Percentiles rank a stretch among this genome's conserved stretches.
Conservation (phyloP, 2,113 vertebrate species). For the Accipiter cooperii region DNA sequence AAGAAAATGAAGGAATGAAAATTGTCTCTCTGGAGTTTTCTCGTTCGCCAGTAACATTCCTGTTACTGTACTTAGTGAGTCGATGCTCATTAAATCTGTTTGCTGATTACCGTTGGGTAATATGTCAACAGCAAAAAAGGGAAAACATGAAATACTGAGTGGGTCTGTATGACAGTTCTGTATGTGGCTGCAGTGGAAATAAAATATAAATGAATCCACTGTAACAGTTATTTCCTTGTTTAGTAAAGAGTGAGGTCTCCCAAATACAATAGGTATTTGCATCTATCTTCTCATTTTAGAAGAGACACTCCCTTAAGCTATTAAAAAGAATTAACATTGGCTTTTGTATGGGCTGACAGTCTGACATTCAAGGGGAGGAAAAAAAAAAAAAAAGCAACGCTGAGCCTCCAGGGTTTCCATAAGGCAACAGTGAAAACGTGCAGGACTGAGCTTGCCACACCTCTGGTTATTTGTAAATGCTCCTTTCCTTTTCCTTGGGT, state of each 20-base stretch:
- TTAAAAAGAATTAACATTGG: not conserved
- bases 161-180: not conserved
- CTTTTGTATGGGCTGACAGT: not conserved
- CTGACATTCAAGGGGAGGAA: not conserved
- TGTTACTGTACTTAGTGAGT: slow-evolving; percentile 21
- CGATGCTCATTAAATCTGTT: slow-evolving; percentile 28
- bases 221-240: not conserved
- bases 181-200: not conserved
- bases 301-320: not conserved
- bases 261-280: not conserved
- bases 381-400: not conserved
- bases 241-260: not conserved
- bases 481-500: not conserved
- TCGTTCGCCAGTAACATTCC: not conserved
- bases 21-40: slow-evolving; percentile 2
- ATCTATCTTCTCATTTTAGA: not conserved
- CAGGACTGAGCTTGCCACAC: slow-evolving; percentile 6
- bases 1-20: slow-evolving; percentile 40
- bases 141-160: slow-evolving; percentile 1
- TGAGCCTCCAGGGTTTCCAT: not conserved
- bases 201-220: not conserved
- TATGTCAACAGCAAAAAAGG: slow-evolving; percentile 9
- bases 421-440: not conserved
- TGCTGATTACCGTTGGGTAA: slow-evolving; percentile 29
- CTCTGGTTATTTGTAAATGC: not conserved